A percentile compares a stretch with the other conserved stretches of the same genome.
phyloP scores from a whole-genome alignment of 2,888 invertebrate species.

The Heliconius aoede region DNA sequence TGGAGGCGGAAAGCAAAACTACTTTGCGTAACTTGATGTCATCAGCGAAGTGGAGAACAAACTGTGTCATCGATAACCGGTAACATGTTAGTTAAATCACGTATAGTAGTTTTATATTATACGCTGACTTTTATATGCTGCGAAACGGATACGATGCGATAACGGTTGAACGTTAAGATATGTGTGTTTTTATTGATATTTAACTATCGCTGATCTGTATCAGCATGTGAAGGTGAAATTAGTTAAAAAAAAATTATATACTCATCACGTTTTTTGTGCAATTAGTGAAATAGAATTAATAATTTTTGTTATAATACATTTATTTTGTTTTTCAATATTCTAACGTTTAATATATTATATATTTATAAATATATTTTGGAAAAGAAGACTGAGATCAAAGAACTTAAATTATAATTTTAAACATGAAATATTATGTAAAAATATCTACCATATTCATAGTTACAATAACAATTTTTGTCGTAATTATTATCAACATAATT shows the following conservation, averaged over 20 bases:
- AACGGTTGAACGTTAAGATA: background rate
- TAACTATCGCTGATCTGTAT: too few species aligned
- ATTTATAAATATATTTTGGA: background rate
- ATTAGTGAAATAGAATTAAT: background rate
- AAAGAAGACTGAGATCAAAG: too few species aligned
- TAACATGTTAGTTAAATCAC: conserved; percentile 48
- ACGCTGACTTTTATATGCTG: conserved; percentile 37
- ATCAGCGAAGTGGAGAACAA: conserved; percentile 43
- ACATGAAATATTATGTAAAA: too few species aligned
- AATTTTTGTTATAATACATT: too few species aligned
- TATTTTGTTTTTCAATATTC: too few species aligned
- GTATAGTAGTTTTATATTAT: conserved; percentile 41
- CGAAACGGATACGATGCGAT: conserved; percentile 37
- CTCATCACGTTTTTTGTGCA: too few species aligned
- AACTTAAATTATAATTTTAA: too few species aligned
- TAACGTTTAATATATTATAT: background rate
- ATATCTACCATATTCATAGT: too few species aligned
- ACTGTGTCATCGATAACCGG: conserved; percentile 46
- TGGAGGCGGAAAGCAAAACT: conserved; percentile 42
- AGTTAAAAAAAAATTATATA: background rate
- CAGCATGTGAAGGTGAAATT: too few species aligned
- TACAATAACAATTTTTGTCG: too few species aligned
- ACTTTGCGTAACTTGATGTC: conserved; percentile 41
- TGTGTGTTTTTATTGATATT: background rate
- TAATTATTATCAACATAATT: too few species aligned